Conservation (phyloP, 1,140 invertebrate species). For the Thaumatotibia leucotreta region DNA sequence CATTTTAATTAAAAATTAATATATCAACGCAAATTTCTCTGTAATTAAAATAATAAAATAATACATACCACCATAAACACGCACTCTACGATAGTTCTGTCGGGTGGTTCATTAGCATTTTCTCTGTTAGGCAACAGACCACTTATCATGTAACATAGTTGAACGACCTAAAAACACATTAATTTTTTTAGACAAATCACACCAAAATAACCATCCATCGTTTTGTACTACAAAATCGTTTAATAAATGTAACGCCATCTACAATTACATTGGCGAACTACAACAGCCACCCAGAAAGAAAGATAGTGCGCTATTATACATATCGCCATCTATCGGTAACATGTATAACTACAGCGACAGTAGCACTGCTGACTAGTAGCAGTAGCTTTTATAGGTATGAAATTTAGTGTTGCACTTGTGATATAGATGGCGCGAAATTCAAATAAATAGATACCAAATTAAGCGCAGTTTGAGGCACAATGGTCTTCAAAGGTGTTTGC, state of each 20-base stretch:
- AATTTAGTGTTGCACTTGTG: background rate
- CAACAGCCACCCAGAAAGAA: too few relatives aligned
- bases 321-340: too few relatives aligned
- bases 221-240: background rate
- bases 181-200: too few relatives aligned
- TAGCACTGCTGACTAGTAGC: background rate
- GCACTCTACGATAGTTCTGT: slow-evolving; percentile 80
- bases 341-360: too few relatives aligned
- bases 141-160: slow-evolving; percentile 90
- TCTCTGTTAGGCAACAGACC: slow-evolving; percentile 78
- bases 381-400: background rate
- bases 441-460: slow-evolving; percentile 82
- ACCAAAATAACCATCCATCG: background rate
- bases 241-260: background rate
- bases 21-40: too few relatives aligned
- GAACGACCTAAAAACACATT: slow-evolving; percentile 81
- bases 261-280: background rate
- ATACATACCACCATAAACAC: slow-evolving; percentile 80
- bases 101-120: slow-evolving; percentile 71
- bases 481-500: slow-evolving; percentile 85
- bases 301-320: too few relatives aligned
- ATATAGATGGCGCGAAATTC: background rate
- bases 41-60: too few relatives aligned
- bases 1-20: too few relatives aligned
- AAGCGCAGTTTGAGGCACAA: slow-evolving; percentile 88